Base-by-base conservation (phyloP, 2,797 vertebrate genomes). In the Orestias chungarensis region DNA sequence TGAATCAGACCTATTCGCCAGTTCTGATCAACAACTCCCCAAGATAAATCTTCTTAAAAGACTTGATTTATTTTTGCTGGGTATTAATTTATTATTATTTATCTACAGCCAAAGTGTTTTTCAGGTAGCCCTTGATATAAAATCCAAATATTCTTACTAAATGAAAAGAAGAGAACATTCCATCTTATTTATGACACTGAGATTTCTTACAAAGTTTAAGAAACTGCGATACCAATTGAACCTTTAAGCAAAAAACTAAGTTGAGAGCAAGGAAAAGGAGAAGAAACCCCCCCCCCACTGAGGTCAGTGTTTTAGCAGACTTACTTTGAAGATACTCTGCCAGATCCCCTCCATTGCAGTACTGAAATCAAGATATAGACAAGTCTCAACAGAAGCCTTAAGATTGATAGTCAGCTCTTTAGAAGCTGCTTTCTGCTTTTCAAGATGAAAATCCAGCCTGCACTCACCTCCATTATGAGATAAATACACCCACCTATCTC, bases 261-360 rank as follows among this genome's bases (percentile, higher is more conserved):
- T 9, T 38, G 38, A 68, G 31, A 55, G 4, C 23, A 8, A 67
- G 31, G 66, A 70, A 66, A 2, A 20, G 17, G 44, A 82, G 71
- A 25, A 67, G 47, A 70, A 71, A 8, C n/a, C n/a, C n/a, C n/a
- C n/a, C n/a, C n/a, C n/a, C n/a, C n/a, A n/a, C n/a, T n/a, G 46
- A 12, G 42, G 62, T 7, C 29, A 57, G 31, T 74, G 64, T 73
- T 47, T 68, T 2, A 17, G 69, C 38, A 74, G 9, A 96, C 98
- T 97, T 93, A 99, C 98, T 94, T 88, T 99, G 97, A 78, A 99
- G 96, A 81, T 99, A 99, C 79, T 99, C 98, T 0, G 98, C 97
- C 86, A 99, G 94, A 91, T 99, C 98, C 18, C 97, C 97, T 44
- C 98, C 97, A n/a, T 99, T 99, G 87, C 98, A 99, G 85, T 98